Evolutionary conservation across 2,888 invertebrate species (phyloP), one percentile per base, ranked within the genome.

Genomic region (Drosophila helvetica): DNA sequence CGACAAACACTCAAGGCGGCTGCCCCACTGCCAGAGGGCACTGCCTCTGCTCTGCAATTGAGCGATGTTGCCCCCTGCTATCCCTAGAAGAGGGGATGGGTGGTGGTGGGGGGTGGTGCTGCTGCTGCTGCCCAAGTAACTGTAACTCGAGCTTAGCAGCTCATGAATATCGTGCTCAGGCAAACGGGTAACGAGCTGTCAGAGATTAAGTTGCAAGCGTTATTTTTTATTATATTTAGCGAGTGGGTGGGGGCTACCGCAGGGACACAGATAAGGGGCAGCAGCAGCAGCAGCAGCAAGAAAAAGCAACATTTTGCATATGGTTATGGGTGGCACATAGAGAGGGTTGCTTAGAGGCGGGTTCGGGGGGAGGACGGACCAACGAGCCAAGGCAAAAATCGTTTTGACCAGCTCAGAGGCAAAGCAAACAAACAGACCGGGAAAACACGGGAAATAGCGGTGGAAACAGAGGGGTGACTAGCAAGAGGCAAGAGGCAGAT

Each of bases 191-290:
- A 86, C 81, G 81, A 88, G 86, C 88, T 89, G 86, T 88, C 90
- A 83, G 89, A 88, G 90, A 88, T 90, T 88, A 90, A 89, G 90
- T 88, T 86, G 86, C 88, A 78, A 79, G 89, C 78, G 79, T 89
- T 89, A 80, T 84, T 89, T 86, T 86, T 88, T 86, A 88, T 86
- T 86, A 89, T 86, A 86, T 86, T 88, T 86, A 71, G 85, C 69
- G 55, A 56, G 53, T 17, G 42, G 46, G 42, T 38, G 48, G 33
- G 47, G 33, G 22, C 38, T 17, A 8, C 9, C 53, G 22, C 48
- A 53, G 60, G 56, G 58, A 25, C 18, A 52, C 72, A 86, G 81
- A 82, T 82, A 82, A 84, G 89, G 81, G 89, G 73, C 71, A 66
- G 57, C 12, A 48, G 65, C 70, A 65, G 55, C 70, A 48, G 65